Evolutionary conservation across 2,113 vertebrate species (phyloP).

Genomic region (Strix aluco): DNA sequence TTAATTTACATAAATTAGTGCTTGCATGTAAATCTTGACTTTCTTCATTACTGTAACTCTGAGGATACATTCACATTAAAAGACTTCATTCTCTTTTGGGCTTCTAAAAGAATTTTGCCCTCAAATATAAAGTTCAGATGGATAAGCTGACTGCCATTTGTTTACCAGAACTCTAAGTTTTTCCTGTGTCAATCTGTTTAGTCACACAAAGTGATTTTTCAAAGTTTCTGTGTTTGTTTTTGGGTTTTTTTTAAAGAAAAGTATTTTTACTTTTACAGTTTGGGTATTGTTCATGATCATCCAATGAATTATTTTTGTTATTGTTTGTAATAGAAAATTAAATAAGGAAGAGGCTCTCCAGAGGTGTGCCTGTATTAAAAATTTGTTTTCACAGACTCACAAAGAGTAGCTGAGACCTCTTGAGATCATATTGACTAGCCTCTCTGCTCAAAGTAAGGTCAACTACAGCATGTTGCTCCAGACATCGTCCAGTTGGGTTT

Average conservation of each 20-base stretch:
- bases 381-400: not conserved
- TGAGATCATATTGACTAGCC: not conserved
- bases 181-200: not conserved
- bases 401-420: not conserved
- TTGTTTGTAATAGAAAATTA: not conserved
- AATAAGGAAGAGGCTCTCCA: not conserved
- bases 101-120: not conserved
- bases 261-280: not conserved
- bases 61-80: not conserved
- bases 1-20: not conserved
- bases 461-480: not conserved
- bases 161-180: not conserved
- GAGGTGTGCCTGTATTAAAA: not conserved
- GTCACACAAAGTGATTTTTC: not conserved
- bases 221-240: not conserved
- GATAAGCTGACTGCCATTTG: not conserved
- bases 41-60: not conserved
- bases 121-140: not conserved
- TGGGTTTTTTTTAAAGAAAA: not conserved
- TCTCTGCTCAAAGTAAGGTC: too few relatives aligned
- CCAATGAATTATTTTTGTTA: not conserved
- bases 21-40: not conserved
- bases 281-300: not conserved
- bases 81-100: not conserved
- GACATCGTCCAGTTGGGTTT: not conserved